Base-by-base conservation (phyloP, 2,888 invertebrate species). In the Ochlodes sylvanus region DNA sequence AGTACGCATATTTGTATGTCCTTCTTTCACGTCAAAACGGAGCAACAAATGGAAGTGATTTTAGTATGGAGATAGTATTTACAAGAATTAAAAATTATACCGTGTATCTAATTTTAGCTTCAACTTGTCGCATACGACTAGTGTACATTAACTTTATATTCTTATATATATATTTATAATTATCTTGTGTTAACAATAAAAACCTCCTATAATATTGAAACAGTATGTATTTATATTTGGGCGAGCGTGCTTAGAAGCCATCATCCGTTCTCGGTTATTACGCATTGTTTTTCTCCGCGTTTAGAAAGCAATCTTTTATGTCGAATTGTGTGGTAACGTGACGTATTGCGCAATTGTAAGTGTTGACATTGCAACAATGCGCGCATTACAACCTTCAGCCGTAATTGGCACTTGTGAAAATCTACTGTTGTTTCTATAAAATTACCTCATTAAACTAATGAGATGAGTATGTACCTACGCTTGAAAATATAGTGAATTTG, bases 261-360 rank as follows among this genome's bases (percentile, higher is more conserved):
- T 66, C 66, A 60, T 54, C 54, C 55, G 38, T 47, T 61, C 55
- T 42, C 32, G 7, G 55, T 61, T 55, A 67, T 67, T 61, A 67
- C 44, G 55, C 61, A 67, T 67, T 61, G 67, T 67, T 67, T 61
- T 55, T 32, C 44, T 14, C 50, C 41, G 65, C 56, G 52, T 54
- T 61, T 67, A 55, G 67, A 67, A 67, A 61, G 67, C 55, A 55
- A 67, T 61, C 44, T 61, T 67, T 60, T 55, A 61, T 34, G 60
- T 67, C 67, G 58, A 66, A 66, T 60, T 54, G 67, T 61, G 61
- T 55, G 47, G 63, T 38, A 63, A 63, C 55, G 60, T 61, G 54
- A 67, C 60, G 55, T 42, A 44, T 67, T 60, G 32, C 54, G 34
- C 42, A 61, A 65, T 9, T 15, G 47, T 38, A 44, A 19, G 32